These are phyloP conservation scores for Andrena trimmerana DNA, from an alignment of 2,888 invertebrate species.

Conservation along the genomic window DNA sequence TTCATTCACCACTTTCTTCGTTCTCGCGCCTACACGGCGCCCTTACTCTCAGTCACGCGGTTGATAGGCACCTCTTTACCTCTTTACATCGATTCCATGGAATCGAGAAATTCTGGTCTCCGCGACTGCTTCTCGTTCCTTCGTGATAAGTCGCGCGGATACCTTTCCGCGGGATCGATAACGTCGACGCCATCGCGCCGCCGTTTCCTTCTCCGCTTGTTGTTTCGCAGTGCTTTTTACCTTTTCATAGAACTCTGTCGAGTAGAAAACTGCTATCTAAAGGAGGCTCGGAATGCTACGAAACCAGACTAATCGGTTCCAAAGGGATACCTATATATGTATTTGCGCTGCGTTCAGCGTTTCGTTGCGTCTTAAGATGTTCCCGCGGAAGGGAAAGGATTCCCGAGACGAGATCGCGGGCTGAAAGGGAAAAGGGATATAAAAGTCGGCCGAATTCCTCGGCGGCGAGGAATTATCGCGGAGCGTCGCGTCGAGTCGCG, in stretches of 20 bases:
- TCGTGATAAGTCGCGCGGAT: conserved; percentile 18
- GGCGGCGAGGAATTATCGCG: conserved; percentile 57
- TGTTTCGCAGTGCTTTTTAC: background rate
- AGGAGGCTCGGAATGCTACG: background rate
- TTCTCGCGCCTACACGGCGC: conserved; percentile 17
- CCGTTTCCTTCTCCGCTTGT: background rate
- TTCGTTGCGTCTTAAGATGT: background rate
- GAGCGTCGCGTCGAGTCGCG: background rate
- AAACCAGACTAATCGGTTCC: background rate
- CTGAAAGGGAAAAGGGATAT: conserved; percentile 15
- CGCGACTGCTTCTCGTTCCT: background rate
- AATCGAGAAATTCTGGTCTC: background rate
- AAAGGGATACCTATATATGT: background rate
- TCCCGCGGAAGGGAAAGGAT: background rate
- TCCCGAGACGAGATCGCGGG: conserved; percentile 20
- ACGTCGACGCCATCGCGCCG: conserved; percentile 7
- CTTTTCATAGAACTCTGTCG: background rate
- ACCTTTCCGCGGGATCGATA: conserved; percentile 44
- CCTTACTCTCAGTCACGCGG: conserved; percentile 5
- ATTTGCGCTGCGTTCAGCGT: background rate
- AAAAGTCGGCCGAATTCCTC: conserved; percentile 59
- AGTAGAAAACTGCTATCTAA: background rate
- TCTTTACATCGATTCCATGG: conserved; percentile 15
- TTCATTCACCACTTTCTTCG: conserved; percentile 34
- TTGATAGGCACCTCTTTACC: conserved; percentile 23